Percentiles rank a stretch among this genome's conserved stretches.
Conservation (phyloP, 2,797 vertebrate species). For the Coracias cyanogaster region DNA sequence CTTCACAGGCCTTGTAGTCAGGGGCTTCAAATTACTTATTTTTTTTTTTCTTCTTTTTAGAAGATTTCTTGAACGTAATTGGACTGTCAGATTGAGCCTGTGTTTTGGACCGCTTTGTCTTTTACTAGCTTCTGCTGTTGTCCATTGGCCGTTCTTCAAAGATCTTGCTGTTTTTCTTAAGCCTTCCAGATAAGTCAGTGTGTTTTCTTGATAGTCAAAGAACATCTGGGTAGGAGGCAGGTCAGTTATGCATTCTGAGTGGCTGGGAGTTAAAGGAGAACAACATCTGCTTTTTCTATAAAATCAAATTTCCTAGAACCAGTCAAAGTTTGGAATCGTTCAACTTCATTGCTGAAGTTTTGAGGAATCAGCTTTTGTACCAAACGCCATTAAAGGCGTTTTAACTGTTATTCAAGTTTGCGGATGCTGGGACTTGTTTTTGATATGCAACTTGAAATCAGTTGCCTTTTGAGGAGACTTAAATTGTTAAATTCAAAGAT, state of each 20-base stretch:
- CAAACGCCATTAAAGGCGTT: not conserved
- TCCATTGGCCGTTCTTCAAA: not conserved
- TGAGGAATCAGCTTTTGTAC: not conserved
- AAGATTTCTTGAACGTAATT: not conserved
- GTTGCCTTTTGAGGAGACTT: not conserved
- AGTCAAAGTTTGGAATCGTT: not conserved
- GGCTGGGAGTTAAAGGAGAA: not conserved
- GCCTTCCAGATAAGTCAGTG: not conserved
- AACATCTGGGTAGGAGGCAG: not conserved
- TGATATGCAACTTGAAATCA: not conserved
- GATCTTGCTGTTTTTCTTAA: not conserved
- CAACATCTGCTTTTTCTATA: constrained; percentile 18
- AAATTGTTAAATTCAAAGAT: not conserved
- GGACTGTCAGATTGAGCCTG: not conserved
- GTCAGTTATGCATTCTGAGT: not conserved
- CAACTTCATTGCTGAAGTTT: not conserved
- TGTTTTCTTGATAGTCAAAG: not conserved
- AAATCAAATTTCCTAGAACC: constrained; percentile 15
- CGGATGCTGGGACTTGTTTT: not conserved
- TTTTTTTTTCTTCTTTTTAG: not conserved
- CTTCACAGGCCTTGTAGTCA: not conserved
- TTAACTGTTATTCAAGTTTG: not conserved
- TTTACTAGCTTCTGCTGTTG: not conserved
- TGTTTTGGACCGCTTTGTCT: not conserved
- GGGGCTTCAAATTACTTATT: not conserved